Base-by-base conservation (phyloP, 2,888 invertebrate genomes). In the Oxyteleia sp. region DNA sequence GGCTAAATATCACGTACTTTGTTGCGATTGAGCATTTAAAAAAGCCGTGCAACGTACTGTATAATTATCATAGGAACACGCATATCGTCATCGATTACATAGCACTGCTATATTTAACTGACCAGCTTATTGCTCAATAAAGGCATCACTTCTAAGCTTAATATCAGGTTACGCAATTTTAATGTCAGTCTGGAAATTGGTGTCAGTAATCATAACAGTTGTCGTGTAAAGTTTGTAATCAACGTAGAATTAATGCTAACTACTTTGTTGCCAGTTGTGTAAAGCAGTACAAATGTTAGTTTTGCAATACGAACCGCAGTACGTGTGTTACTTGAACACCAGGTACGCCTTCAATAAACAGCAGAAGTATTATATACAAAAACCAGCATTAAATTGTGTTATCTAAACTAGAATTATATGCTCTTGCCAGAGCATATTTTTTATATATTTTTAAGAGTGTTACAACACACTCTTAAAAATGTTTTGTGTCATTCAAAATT, bases 31-130 rank as follows among this genome's bases (percentile, higher is more conserved):
- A 86, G 75, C 68, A 71, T 64, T 74, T 23, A n/a, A 15, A n/a
- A 57, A 41, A 71, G 29, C 55, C 64, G 49, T 69, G 35, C 49
- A 35, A 76, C 41, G 49, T 43, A 55, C 38, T 69, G 49, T 64
- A 66, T n/a, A n/a, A n/a, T 84, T 82, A 82, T 85, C 84, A 84
- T 89, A 88, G 87, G 84, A 79, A 87, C 86, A 87, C 85, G 85
- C 86, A 88, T 86, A 87, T 85, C 86, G 85, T 89, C 86, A 87
- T 89, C 86, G 87, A 87, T 90, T 86, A 85, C 87, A 88, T 85
- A 90, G 87, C 88, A 89, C 87, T 87, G 90, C 89, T 91, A 86
- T 86, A 86, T 49, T 78, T 86, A 86, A 63, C 72, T 61, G 57
- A 72, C 66, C 61, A 66, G 29, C 32, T 41, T 63, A 76, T 61